These are phyloP conservation scores for Brachionus manjavacas DNA, from an alignment of 1,140 invertebrate genomes.

Conservation along the genomic window DNA sequence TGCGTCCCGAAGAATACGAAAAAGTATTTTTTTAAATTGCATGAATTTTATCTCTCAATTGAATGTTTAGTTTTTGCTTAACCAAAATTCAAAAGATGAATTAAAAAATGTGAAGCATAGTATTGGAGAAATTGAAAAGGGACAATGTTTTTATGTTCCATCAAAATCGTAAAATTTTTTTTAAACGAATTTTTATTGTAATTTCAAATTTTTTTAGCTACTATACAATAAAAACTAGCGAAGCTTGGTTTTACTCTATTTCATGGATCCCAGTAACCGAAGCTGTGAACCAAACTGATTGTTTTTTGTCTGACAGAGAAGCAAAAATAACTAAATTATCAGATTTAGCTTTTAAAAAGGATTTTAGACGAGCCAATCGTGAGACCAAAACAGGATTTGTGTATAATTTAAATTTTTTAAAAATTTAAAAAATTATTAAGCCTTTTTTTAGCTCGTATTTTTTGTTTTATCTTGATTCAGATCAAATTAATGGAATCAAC, in stretches of 20 bases:
- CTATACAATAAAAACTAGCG: neutral
- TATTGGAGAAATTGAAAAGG: neutral
- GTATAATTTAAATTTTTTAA: neutral
- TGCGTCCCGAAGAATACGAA: neutral
- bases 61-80: neutral
- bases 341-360: neutral
- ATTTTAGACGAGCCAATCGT: neutral
- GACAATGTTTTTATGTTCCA: conserved; percentile 10
- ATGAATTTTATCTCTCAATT: neutral
- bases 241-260: conserved; percentile 1
- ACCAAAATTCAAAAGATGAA: neutral
- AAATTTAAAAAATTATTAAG: too few species aligned
- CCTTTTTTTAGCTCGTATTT: neutral
- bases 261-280: neutral
- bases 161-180: neutral
- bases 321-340: neutral
- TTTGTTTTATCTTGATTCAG: neutral
- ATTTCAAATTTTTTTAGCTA: neutral
- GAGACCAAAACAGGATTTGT: conserved; percentile 1
- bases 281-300: neutral
- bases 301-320: neutral
- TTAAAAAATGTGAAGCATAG: neutral
- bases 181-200: neutral
- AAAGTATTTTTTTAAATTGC: neutral
- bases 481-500: neutral